Base-by-base conservation (phyloP, 37 sponge, comb jelly and placozoan genomes). In the Spongia lamella region DNA sequence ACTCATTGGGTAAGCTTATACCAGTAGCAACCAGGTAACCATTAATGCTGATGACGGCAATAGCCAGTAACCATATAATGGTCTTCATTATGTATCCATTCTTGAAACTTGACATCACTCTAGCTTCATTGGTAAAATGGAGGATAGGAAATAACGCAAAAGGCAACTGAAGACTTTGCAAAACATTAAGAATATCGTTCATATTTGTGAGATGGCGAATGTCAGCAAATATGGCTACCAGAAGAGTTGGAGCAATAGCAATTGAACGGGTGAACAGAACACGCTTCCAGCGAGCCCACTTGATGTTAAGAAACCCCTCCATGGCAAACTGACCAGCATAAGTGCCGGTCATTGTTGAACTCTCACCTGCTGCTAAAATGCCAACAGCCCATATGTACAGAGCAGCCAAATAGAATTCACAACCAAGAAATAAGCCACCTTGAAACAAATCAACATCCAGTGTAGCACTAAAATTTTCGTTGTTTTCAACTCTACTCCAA, bases 271-370 rank as follows among this genome's bases (percentile, higher is more conserved):
- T 89, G 24, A 89, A 55, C 11, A 89, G 64, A 38, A 89, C 90
- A 49, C 90, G 67, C 80, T 85, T 79, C 90, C 90, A 89, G 0
- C 90, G 76, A 16, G 74, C 61, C 90, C 90, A 89, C 30, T 80
- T 75, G n/a, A 89, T 79, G 59, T 85, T 72, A 55, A 89, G 78
- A 50, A 89, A 89, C 1, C 90, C 84, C 88, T 94, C 94, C 97
- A 96, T 96, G 15, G 89, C 97, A 90, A 96, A 96, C 66, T 96
- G 97, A 16, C 97, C 97, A 57, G 97, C 94, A 77, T 96, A 96
- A 1, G 97, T 96, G n/a, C 97, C 97, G 16, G 90, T 89, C 90
- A 89, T 89, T 22, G 90, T 89, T 24, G 85, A 84, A 35, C 85
- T 87, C 54, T 83, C 75, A 29, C 90, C 90, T 21, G 90, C 84